Percentiles rank a stretch among this genome's conserved stretches.
phyloP scores from a whole-genome alignment of 2,797 vertebrate species.

The Pelochelys cantorii region DNA sequence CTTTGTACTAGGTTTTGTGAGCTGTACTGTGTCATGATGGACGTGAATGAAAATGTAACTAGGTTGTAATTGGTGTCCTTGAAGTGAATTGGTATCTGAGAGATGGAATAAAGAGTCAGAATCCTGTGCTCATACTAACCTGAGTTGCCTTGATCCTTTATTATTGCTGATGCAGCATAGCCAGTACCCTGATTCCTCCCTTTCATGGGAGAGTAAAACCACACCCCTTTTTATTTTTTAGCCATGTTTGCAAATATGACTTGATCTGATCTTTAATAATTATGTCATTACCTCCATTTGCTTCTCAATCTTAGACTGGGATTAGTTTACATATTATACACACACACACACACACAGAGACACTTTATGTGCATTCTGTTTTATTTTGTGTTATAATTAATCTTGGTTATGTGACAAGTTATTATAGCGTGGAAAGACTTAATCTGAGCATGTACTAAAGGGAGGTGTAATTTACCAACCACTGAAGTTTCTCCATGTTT shows the following conservation, averaged over 20 bases:
- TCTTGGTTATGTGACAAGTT: neutral
- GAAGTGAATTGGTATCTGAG: neutral
- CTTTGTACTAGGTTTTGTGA: neutral
- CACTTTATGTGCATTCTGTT: neutral
- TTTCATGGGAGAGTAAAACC: neutral
- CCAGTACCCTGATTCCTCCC: neutral
- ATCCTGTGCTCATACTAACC: neutral
- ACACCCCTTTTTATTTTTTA: neutral
- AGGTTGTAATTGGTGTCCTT: neutral
- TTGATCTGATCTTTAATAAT: neutral
- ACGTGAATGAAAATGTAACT: neutral
- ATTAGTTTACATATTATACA: neutral
- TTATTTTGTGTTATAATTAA: neutral
- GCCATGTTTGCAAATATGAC: neutral
- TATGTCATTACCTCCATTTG: neutral
- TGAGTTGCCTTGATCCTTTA: neutral
- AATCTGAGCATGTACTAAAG: neutral
- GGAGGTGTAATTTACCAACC: neutral
- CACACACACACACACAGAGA: no score
- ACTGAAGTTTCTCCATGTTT: neutral
- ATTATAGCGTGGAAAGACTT: constrained; percentile 7
- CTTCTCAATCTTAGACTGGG: neutral
- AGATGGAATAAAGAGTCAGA: neutral
- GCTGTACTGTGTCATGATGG: neutral
- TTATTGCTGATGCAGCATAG: neutral